These are phyloP conservation scores for Pollenia angustigena DNA, from an alignment of 2,888 invertebrate genomes.

Conservation along the genomic window DNA sequence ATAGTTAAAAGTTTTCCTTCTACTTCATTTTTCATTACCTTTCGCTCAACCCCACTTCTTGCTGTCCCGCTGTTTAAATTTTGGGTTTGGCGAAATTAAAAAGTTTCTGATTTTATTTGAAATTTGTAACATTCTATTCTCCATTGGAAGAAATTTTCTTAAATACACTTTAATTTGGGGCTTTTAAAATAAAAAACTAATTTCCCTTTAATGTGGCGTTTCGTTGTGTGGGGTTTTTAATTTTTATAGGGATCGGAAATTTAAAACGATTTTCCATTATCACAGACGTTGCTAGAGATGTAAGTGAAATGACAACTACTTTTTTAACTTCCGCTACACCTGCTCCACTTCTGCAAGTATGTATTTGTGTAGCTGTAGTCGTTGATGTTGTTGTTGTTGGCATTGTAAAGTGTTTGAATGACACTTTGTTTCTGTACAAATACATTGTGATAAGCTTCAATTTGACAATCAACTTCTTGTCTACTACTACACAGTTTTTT, in stretches of 20 bases:
- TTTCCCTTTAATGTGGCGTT: not conserved
- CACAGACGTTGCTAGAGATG: constrained; percentile 47
- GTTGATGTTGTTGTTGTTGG: constrained; percentile 10
- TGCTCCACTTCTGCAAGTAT: constrained; percentile 30
- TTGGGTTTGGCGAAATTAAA: constrained; percentile 38
- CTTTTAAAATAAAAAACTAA: constrained; percentile 23
- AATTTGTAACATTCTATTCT: constrained; percentile 51
- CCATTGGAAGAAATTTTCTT: constrained; percentile 42
- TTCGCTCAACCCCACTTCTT: not conserved
- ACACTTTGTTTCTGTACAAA: constrained; percentile 38
- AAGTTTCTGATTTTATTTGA: constrained; percentile 50
- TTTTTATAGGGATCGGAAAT: constrained; percentile 17
- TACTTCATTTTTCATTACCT: constrained; percentile 46
- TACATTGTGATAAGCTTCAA: constrained; percentile 57
- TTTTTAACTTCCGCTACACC: constrained; percentile 53
- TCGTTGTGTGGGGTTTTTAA: not conserved
- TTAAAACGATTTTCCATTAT: constrained; percentile 55
- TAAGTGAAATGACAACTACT: constrained; percentile 50
- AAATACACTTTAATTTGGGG: constrained; percentile 23
- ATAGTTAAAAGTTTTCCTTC: constrained; percentile 55
- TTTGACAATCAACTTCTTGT: constrained; percentile 49
- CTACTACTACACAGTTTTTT: not conserved
- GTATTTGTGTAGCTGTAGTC: not conserved
- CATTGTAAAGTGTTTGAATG: constrained; percentile 26
- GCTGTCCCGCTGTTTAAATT: not conserved